phyloP scores from a whole-genome alignment of 2,888 invertebrate species.

The Zelleria hepariella region DNA sequence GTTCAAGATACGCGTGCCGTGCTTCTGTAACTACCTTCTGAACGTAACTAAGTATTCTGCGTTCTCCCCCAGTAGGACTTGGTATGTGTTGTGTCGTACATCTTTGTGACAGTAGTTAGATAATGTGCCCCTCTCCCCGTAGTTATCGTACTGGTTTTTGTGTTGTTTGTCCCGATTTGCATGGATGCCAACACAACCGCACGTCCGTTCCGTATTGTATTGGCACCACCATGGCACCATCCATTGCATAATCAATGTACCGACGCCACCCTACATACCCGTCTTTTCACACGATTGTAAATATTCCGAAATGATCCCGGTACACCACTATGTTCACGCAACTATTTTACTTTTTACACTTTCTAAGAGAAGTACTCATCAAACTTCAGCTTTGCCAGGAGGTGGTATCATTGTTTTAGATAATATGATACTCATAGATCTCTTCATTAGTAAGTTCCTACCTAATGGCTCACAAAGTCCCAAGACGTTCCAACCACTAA shows the following conservation, averaged over 20 bases:
- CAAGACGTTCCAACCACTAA: too few relatives aligned
- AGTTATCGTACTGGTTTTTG: neutral
- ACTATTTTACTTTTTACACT: neutral
- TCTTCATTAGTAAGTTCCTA: too few relatives aligned
- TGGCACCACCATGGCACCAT: neutral
- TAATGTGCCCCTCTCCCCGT: constrained; percentile 41
- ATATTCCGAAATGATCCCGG: neutral
- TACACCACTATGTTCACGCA: neutral
- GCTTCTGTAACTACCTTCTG: neutral
- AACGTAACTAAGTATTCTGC: neutral
- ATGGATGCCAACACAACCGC: neutral
- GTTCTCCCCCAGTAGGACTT: neutral
- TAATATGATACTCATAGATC: too few relatives aligned
- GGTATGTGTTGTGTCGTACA: constrained; percentile 18
- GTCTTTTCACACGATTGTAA: neutral
- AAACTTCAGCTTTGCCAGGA: too few relatives aligned
- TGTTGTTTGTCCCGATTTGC: neutral
- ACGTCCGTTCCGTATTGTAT: neutral
- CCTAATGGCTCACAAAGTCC: too few relatives aligned
- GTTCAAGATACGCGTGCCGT: constrained; percentile 8
- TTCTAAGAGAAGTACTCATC: neutral
- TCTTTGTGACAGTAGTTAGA: constrained; percentile 52
- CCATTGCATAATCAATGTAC: neutral
- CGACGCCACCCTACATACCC: neutral
- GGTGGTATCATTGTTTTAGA: too few relatives aligned